These are phyloP conservation scores for Melanotaenia duboulayi DNA, from an alignment of 2,113 vertebrate genomes.

Conservation along the genomic window DNA sequence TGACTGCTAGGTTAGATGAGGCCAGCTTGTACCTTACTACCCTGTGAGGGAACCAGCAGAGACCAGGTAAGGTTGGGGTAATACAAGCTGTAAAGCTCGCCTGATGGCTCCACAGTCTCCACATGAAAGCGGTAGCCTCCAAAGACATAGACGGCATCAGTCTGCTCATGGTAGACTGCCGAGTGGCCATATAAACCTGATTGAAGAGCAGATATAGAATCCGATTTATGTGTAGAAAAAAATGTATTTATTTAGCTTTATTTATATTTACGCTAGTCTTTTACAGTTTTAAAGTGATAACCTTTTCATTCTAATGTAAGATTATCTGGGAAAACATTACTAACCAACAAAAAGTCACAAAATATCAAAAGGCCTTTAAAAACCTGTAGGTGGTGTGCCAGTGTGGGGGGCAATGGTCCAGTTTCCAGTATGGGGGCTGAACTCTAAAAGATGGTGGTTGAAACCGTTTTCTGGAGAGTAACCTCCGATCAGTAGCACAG, in stretches of 20 bases:
- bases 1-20: not conserved
- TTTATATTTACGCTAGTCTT: not conserved
- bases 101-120: slow-evolving; percentile 89
- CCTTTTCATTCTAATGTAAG: not conserved
- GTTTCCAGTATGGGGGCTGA: slow-evolving; percentile 83
- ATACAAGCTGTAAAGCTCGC: slow-evolving; percentile 90
- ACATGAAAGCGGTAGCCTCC: slow-evolving; percentile 94
- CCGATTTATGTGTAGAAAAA: not conserved
- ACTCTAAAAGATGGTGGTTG: slow-evolving; percentile 90
- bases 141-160: slow-evolving; percentile 91
- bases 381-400: slow-evolving; percentile 91
- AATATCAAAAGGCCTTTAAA: slow-evolving; percentile 6
- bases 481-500: slow-evolving; percentile 89
- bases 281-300: not conserved
- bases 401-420: slow-evolving; percentile 87
- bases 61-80: slow-evolving; percentile 93
- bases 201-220: not conserved
- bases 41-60: slow-evolving; percentile 89
- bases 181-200: slow-evolving; percentile 92
- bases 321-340: not conserved
- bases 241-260: not conserved
- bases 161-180: slow-evolving; percentile 90
- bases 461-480: slow-evolving; percentile 93
- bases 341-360: not conserved
- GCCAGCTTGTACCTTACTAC: slow-evolving; percentile 85